A percentile compares a stretch with the other conserved stretches of the same genome.
Conservation (phyloP, 1,140 invertebrate genomes). For the Rhynchophorus ferrugineus region DNA sequence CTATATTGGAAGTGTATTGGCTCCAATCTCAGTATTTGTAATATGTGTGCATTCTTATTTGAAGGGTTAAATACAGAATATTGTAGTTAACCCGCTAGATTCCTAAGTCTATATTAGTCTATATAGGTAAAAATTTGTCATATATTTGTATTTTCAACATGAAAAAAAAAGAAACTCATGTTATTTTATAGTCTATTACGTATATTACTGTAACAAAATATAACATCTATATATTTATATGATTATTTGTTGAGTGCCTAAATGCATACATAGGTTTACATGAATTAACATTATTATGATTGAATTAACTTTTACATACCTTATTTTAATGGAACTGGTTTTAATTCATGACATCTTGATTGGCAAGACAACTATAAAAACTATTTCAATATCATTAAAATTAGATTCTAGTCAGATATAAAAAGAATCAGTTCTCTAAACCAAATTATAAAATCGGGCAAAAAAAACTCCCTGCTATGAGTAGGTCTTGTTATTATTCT, state of each 20-base stretch:
- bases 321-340: not conserved
- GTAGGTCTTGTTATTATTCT: not conserved
- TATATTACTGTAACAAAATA: conserved; percentile 19
- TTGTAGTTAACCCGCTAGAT: conserved; percentile 10
- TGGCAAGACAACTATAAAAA: not conserved
- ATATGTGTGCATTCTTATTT: conserved; percentile 33
- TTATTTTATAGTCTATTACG: conserved; percentile 30
- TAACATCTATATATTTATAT: conserved; percentile 33
- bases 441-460: not conserved
- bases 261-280: conserved; percentile 32
- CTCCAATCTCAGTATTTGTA: conserved; percentile 37
- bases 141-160: conserved; percentile 38
- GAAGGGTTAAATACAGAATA: conserved; percentile 8
- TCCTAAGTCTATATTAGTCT: conserved; percentile 27
- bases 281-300: conserved; percentile 15
- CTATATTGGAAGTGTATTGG: conserved; percentile 26
- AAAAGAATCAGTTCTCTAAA: no score
- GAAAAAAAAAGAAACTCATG: conserved; percentile 26
- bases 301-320: not conserved
- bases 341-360: not conserved
- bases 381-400: not conserved
- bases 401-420: not conserved
- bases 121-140: conserved; percentile 30
- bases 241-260: conserved; percentile 39
- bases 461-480: not conserved